phyloP scores from a whole-genome alignment of 2,113 vertebrate genomes.

The Gadus macrocephalus region DNA sequence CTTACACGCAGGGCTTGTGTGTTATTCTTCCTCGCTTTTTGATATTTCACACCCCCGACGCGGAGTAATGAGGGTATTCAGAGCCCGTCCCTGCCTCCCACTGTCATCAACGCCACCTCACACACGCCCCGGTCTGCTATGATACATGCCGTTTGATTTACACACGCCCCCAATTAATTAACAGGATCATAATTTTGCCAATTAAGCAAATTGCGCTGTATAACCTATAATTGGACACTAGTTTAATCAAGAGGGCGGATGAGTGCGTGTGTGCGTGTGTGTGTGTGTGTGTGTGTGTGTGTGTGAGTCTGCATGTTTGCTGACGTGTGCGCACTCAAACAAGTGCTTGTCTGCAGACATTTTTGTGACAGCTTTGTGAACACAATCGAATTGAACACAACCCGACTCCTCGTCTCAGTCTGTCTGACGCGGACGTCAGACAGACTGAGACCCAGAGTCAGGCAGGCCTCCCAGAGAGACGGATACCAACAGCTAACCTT shows the following conservation, averaged over 20 bases:
- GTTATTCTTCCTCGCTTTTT: constrained; percentile 12
- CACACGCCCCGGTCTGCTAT: not conserved
- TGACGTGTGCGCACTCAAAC: too few relatives aligned
- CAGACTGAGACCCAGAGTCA: too few relatives aligned
- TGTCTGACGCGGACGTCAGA: too few relatives aligned
- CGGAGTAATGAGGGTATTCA: not conserved
- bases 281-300: not conserved
- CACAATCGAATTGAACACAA: too few relatives aligned
- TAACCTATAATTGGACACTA: constrained; percentile 33
- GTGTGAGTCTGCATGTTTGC: not conserved
- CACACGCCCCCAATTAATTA: constrained; percentile 25
- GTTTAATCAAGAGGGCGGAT: constrained; percentile 11
- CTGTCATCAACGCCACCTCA: not conserved
- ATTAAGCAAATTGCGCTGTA: constrained; percentile 31
- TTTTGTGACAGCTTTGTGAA: too few relatives aligned
- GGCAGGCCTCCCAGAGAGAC: too few relatives aligned
- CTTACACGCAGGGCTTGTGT: not conserved
- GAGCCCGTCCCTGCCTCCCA: not conserved
- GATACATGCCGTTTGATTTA: not conserved
- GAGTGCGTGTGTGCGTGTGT: not conserved
- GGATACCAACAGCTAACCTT: too few relatives aligned
- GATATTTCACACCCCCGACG: constrained; percentile 4
- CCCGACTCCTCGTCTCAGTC: too few relatives aligned
- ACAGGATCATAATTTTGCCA: constrained; percentile 26
- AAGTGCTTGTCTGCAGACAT: too few relatives aligned